These are phyloP conservation scores for Diglossa cyanea DNA, from an alignment of 2,797 vertebrate species.

Conservation along the genomic window DNA sequence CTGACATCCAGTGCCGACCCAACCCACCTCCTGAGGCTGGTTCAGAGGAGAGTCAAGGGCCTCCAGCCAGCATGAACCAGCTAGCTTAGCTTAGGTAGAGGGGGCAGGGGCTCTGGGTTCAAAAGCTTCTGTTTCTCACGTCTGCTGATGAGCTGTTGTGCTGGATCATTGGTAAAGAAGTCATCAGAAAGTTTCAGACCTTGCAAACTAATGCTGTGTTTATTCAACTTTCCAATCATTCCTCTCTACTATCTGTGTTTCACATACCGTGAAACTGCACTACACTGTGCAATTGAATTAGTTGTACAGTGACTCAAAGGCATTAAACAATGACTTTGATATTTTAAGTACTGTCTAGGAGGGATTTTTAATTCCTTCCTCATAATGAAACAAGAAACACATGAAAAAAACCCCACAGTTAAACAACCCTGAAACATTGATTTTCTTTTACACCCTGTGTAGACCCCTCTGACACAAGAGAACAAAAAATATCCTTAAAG, in stretches of 20 bases:
- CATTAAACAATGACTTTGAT: constrained; percentile 85
- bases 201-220: constrained; percentile 77
- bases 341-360: constrained; percentile 84
- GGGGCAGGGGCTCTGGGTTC: neutral
- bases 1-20: neutral
- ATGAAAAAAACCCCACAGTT: constrained; percentile 55
- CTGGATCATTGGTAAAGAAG: constrained; percentile 68
- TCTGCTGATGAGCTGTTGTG: constrained; percentile 23
- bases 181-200: constrained; percentile 76
- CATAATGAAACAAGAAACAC: constrained; percentile 76
- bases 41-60: neutral
- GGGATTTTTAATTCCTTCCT: constrained; percentile 83
- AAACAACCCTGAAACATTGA: constrained; percentile 73
- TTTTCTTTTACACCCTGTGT: constrained; percentile 71
- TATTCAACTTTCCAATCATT: constrained; percentile 80
- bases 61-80: neutral
- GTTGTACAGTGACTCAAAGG: constrained; percentile 82
- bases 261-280: constrained; percentile 76
- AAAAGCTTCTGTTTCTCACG: neutral
- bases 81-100: neutral
- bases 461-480: constrained; percentile 70
- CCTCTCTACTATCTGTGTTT: constrained; percentile 78
- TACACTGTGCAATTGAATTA: constrained; percentile 82
- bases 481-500: constrained; percentile 52
- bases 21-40: neutral